Evolutionary conservation across 2,113 vertebrate species (phyloP), one percentile per base, ranked within the genome.

Genomic region (Promerops cafer): DNA sequence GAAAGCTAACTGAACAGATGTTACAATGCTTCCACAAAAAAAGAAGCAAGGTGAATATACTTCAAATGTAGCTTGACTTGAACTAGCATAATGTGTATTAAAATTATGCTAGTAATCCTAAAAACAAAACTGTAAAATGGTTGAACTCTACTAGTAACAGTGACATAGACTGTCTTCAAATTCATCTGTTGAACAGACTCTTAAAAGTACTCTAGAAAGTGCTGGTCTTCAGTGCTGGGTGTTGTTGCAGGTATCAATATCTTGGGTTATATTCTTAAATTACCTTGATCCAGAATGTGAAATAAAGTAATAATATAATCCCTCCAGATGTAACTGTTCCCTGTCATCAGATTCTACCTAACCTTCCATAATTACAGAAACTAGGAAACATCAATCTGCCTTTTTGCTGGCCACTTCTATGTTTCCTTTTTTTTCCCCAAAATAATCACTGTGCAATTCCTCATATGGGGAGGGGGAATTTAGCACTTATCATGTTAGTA

Each of bases 351-450:
- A 53, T 26, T 57, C 30, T 18, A 53, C 28, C 20, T 61, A 83
- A 88, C 21, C 7, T 79, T 75, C 22, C 22, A 64, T 28, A 31
- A 69, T 28, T 31, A 81, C 13, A 68, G 52, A 82, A 89, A 37
- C 26, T 20, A 64, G 16, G n/a, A 76, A 56, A 56, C 24, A 50
- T 17, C 44, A 49, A 35, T 14, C 11, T 0, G 0, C 3, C 10
- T 3, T 35, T 56, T 75, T 61, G 4, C 20, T 56, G 27, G 27
- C 33, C 28, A 42, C 23, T 91, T 70, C 15, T 28, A 2, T 6
- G 28, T 21, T 42, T 26, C 1, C 1, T n/a, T 82, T 64, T 83
- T 77, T 70, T 10, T 21, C 13, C 12, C 40, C 17, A 3, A 65
- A 78, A 16, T 3, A 61, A 16, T 56, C 37, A 44, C 23, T 35